These are phyloP conservation scores for Phalanger gymnotis DNA, from an alignment of 2,797 vertebrate genomes.

Conservation along the genomic window DNA sequence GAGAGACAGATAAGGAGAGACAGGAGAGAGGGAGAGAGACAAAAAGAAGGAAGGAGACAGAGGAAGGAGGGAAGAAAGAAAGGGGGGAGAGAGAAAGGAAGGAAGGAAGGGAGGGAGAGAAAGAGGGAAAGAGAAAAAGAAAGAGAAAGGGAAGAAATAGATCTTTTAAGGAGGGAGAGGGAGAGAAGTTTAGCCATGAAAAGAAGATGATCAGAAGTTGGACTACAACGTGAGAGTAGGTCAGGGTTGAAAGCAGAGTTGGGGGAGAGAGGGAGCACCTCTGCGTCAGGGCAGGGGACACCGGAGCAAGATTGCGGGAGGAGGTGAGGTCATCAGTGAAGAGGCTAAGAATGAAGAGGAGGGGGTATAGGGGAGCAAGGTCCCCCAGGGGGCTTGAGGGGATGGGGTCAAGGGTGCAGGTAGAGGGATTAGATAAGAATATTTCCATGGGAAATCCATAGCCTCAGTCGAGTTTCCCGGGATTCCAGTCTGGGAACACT, in stretches of 20 bases:
- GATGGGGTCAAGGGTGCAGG: neutral
- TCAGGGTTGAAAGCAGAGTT: too few relatives aligned
- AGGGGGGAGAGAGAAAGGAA: neutral
- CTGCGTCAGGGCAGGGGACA: neutral
- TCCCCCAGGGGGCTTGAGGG: neutral
- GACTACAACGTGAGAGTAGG: neutral
- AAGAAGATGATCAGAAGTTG: neutral
- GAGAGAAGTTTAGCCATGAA: neutral
- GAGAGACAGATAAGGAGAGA: too few relatives aligned
- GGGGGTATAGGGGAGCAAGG: neutral
- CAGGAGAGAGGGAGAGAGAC: neutral
- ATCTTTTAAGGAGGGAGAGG: neutral
- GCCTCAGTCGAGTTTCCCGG: neutral
- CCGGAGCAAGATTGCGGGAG: neutral
- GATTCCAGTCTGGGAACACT: neutral
- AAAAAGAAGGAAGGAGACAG: too few relatives aligned
- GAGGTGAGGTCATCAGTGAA: neutral
- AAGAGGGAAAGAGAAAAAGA: neutral
- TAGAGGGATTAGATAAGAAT: neutral
- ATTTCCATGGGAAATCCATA: neutral
- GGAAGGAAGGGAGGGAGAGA: neutral
- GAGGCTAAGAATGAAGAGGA: neutral
- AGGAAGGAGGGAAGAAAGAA: too few relatives aligned
- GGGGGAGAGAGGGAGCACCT: neutral
- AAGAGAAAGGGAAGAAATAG: neutral